A percentile compares a stretch with the other conserved stretches of the same genome.
Evolutionary conservation across 2,797 vertebrate genomes (phyloP).

Genomic region (Hoplostethus atlanticus): DNA sequence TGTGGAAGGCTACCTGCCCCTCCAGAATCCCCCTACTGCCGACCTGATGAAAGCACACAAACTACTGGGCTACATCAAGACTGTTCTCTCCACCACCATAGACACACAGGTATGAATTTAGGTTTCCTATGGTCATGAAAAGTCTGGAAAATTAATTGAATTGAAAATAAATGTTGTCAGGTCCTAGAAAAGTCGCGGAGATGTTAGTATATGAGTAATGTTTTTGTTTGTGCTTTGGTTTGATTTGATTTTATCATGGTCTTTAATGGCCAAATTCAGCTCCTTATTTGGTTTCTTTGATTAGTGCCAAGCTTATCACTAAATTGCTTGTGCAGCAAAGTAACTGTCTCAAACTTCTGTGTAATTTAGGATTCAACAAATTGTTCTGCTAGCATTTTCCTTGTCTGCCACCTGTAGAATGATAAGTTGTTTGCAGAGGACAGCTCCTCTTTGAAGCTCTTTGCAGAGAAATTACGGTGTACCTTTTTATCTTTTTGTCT

Average conservation of each 20-base stretch:
- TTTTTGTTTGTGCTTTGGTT: not conserved
- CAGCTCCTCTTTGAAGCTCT: not conserved
- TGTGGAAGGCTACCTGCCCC: conserved; percentile 91
- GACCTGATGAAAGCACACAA: conserved; percentile 91
- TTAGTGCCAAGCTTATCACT: not conserved
- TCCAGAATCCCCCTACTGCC: conserved; percentile 90
- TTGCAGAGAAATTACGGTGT: not conserved
- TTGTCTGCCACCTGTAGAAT: not conserved
- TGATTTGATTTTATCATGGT: too few species aligned
- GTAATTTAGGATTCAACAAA: not conserved
- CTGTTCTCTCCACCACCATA: conserved; percentile 87
- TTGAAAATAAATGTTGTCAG: too few species aligned
- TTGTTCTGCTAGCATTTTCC: not conserved
- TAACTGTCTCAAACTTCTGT: not conserved
- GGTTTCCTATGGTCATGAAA: not conserved
- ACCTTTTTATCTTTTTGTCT: not conserved
- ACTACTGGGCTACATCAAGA: conserved; percentile 92
- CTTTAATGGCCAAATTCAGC: too few species aligned
- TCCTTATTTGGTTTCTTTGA: not conserved
- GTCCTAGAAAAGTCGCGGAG: too few species aligned
- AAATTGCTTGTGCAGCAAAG: not conserved
- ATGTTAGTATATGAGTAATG: not conserved
- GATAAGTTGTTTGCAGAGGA: not conserved
- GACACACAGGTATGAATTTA: conserved; percentile 85
- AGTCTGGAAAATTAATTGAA: not conserved